Percentiles rank a stretch among this genome's conserved stretches.
Evolutionary conservation across 2,888 invertebrate species (phyloP).

Genomic region (Leucozona laternaria): DNA sequence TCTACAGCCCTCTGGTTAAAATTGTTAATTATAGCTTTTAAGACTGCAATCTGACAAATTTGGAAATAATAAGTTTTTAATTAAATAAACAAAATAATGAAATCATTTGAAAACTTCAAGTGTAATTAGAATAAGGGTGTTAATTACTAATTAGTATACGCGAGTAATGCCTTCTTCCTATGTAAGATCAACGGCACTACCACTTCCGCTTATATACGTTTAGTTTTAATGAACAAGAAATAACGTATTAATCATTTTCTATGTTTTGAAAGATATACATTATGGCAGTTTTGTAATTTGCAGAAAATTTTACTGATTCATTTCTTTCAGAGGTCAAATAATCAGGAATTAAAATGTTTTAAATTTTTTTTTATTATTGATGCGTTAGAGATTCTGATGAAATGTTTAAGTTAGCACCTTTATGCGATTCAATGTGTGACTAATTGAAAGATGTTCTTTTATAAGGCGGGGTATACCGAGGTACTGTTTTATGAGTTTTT

Average conservation of each 20-base stretch:
- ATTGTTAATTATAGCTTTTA: background rate
- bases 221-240: no score
- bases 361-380: constrained; percentile 7
- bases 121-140: constrained; percentile 36
- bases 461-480: background rate
- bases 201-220: constrained; percentile 26
- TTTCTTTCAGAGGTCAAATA: constrained; percentile 14
- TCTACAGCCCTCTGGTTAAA: background rate
- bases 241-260: constrained; percentile 18
- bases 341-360: constrained; percentile 19
- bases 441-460: background rate
- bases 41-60: background rate
- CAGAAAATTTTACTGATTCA: constrained; percentile 37
- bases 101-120: background rate
- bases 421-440: background rate
- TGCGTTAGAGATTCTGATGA: constrained; percentile 8
- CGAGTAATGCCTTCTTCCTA: constrained; percentile 1
- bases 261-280: background rate
- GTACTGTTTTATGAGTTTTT: no score
- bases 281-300: background rate
- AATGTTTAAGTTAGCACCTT: constrained; percentile 43
- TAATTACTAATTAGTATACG: background rate
- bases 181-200: constrained; percentile 18
- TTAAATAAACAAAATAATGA: background rate
- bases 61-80: background rate